Evolutionary conservation across 2,888 invertebrate species (phyloP), one percentile per base, ranked within the genome.

Genomic region (Ceratothoa steindachneri): DNA sequence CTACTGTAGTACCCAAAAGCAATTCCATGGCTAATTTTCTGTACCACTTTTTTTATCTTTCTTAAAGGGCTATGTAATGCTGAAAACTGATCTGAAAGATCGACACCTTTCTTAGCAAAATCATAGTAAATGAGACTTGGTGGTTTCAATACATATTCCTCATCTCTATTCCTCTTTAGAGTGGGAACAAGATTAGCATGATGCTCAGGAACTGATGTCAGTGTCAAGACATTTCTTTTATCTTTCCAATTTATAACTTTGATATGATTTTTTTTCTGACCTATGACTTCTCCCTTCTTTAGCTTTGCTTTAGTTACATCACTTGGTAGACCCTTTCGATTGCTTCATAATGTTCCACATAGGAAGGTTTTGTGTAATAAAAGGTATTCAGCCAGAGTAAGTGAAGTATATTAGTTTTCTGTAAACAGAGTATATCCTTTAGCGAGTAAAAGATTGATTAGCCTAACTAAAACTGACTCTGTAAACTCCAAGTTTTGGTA

Each of bases 21-120:
- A 69, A 31, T 52, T 73, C 69, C 28, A n/a, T 53, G 67, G 70
- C 24, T 51, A 70, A n/a, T 67, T 71, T 67, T 53, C 30, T 70
- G 30, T 67, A 71, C 69, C 66, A 71, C 28, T 74, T 71, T 31
- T 52, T 71, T 30, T 30, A n/a, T 27, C 66, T 71, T 74, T 74
- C 67, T 67, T 74, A 22, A 74, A n/a, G 53, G 74, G 12, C 53
- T 71, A 55, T 74, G 60, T 55, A 53, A 70, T 22, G 65, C 24
- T 24, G 67, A 66, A 66, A 74, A 52, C 55, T 74, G 74, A 31
- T 74, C 74, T 30, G 74, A 74, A 31, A 70, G 27, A 67, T 71
- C 70, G 27, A 74, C 70, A 52, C 55, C 71, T 74, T 74, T 74
- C 30, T 70, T 71, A 27, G 66, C 55, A 19, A 30, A 12, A 71